Base-by-base conservation (phyloP, 2,888 invertebrate genomes). In the Phytoseiulus persimilis region DNA sequence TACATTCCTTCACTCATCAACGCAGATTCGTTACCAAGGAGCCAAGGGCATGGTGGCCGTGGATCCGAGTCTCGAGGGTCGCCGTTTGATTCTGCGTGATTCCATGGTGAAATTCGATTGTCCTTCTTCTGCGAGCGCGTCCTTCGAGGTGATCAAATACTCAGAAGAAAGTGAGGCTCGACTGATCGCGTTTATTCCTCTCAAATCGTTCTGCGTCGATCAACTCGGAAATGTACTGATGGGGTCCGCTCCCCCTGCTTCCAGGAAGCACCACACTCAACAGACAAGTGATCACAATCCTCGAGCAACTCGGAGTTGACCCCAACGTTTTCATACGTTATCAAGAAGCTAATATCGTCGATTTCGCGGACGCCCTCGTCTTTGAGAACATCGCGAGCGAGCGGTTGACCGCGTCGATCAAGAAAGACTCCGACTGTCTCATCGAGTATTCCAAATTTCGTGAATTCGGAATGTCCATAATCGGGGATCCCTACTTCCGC, bases 231-330 rank as follows among this genome's bases (percentile, higher is more conserved):
- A 2, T 83, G 18, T 18, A 2, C 31, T 31, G 28, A 14, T 18
- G 31, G 18, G 31, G 18, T 31, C 31, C 2, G 6, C 31, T 5
- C 1, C 5, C 1, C 31, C 2, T 11, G 1, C 14, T 87, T 87
- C 9, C 87, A 87, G 83, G 90, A 0, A 39, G 31, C 89, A 32
- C 83, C 39, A 90, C 89, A 83, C 90, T 91, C n/a, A 91, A 91
- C 83, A 90, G 90, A 9, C 91, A 90, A 3, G 90, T 91, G 14
- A 90, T 91, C 14, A 90, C 91, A 9, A 91, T 91, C 33, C 87
- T 91, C 23, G 90, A 91, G 28, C 91, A 90, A 32, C 46, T 91
- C 23, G 91, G 91, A 28, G 87, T 91, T 0, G 2, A 33, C 1
- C 90, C 90, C 46, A 90, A 90, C 31, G n/a, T 89, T 0, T 90